Percentiles rank a stretch among this genome's conserved stretches.
Evolutionary conservation across 2,888 invertebrate species (phyloP).

Genomic region (Sinotaia quadrata): DNA sequence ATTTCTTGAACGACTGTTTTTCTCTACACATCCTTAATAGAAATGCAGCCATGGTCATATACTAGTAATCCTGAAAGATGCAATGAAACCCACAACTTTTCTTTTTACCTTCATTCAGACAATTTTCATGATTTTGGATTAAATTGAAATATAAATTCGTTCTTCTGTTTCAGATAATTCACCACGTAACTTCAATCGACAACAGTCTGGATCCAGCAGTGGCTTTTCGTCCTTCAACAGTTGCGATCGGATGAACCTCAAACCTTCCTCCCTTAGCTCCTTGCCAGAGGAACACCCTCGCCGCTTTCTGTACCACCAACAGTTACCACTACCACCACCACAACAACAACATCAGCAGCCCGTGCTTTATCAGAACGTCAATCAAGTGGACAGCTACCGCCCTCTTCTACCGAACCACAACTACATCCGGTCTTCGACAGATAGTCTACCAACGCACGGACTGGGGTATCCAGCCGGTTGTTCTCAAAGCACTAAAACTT

Average conservation of each 20-base stretch:
- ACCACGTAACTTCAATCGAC: constrained; percentile 14
- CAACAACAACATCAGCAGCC: background rate
- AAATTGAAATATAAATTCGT: too few relatives aligned
- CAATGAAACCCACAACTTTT: too few relatives aligned
- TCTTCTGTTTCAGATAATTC: constrained; percentile 22
- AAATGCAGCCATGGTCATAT: too few relatives aligned
- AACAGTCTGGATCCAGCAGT: background rate
- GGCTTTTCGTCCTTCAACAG: constrained; percentile 8
- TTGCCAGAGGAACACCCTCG: constrained; percentile 17
- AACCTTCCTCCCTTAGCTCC: constrained; percentile 20
- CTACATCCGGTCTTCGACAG: constrained; percentile 32
- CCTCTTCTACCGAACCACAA: constrained; percentile 15
- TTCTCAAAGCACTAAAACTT: background rate
- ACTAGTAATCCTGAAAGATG: too few relatives aligned
- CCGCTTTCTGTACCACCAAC: background rate
- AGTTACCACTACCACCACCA: background rate
- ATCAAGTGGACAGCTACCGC: background rate
- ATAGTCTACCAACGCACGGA: constrained; percentile 31
- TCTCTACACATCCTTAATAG: too few relatives aligned
- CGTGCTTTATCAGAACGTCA: background rate
- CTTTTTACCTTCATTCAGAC: too few relatives aligned
- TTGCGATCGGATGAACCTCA: background rate
- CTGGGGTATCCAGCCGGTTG: constrained; percentile 34
- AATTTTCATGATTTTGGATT: too few relatives aligned
- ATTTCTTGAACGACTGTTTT: too few relatives aligned